Base-by-base conservation (phyloP, 2,113 vertebrate genomes). In the Passer domesticus region DNA sequence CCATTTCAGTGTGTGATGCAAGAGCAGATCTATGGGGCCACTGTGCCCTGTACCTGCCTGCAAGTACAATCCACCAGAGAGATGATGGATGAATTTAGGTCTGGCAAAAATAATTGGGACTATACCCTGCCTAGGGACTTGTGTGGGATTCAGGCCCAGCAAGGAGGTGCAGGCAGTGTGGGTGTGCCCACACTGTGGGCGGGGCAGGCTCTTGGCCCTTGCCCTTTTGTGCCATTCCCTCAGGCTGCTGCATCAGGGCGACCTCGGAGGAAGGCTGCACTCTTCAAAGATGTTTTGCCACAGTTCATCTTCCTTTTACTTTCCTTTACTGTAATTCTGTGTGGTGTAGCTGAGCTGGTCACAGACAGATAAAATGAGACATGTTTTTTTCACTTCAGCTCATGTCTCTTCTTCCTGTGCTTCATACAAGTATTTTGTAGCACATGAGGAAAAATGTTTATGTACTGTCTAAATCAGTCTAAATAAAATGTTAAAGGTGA, bases 401-500 rank as follows among this genome's bases (percentile, higher is more conserved):
- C 10, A 8, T 49, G 53, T 39, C 37, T 63, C 49, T 92, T 76
- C 41, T 85, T 83, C 68, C 30, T 55, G 43, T 72, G 37, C 39
- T 90, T 55, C 41, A 35, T 77, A 70, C 23, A 47, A 55, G 88
- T 88, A 93, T 86, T 91, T 94, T 66, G 73, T 90, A 90, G 83
- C 77, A 89, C 46, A 49, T 44, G 13, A 83, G 47, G 64, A 89
- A 91, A 89, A 83, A 94, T 95, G 69, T 86, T 95, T 95, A 85
- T 47, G 49, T 93, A 86, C 81, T 78, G 64, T 60, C 92, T 94
- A 68, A 95, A 75, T 96, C 59, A 86, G 35, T 72, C 80, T 74
- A 95, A 96, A 94, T 95, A 66, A 91, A 97, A 90, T 86, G 58
- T 63, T 95, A 95, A 94, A 95, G 84, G 79, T 94, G 84, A 68